Conservation (phyloP, 1,140 invertebrate genomes). For the Lethocerus indicus region DNA sequence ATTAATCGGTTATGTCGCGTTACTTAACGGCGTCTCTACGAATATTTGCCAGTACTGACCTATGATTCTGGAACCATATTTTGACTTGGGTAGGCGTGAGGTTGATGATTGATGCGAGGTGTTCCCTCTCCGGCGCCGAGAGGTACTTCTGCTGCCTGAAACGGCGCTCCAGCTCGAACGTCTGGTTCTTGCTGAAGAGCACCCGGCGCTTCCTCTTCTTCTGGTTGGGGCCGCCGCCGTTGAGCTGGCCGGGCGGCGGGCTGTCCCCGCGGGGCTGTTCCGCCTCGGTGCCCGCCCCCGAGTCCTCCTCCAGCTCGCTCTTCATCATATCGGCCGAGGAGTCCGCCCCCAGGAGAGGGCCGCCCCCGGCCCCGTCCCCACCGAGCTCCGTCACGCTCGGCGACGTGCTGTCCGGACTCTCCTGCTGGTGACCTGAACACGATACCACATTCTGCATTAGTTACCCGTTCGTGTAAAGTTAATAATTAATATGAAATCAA, state of each 20-base stretch:
- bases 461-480: not conserved
- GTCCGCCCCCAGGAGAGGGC: no score
- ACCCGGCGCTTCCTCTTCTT: slow-evolving; percentile 94
- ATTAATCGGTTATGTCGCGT: no score
- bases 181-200: slow-evolving; percentile 96
- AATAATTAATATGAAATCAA: not conserved
- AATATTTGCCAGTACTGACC: slow-evolving; percentile 23
- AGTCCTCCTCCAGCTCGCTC: slow-evolving; percentile 21
- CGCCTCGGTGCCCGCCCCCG: slow-evolving; percentile 18
- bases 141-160: slow-evolving; percentile 93
- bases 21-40: not conserved
- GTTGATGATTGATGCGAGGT: slow-evolving; percentile 83
- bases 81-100: slow-evolving; percentile 89
- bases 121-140: slow-evolving; percentile 89
- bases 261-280: slow-evolving; percentile 14
- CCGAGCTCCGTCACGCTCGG: slow-evolving; percentile 25
- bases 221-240: no score
- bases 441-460: no score
- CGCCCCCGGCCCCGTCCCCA: slow-evolving; percentile 13
- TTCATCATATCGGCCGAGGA: slow-evolving; percentile 19
- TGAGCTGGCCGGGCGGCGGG: slow-evolving; percentile 20
- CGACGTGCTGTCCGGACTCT: slow-evolving; percentile 66
- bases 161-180: slow-evolving; percentile 83
- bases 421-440: slow-evolving; percentile 42
- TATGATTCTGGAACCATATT: slow-evolving; percentile 78